phyloP scores from a whole-genome alignment of 2,797 vertebrate species.

The Luscinia megarhynchos region DNA sequence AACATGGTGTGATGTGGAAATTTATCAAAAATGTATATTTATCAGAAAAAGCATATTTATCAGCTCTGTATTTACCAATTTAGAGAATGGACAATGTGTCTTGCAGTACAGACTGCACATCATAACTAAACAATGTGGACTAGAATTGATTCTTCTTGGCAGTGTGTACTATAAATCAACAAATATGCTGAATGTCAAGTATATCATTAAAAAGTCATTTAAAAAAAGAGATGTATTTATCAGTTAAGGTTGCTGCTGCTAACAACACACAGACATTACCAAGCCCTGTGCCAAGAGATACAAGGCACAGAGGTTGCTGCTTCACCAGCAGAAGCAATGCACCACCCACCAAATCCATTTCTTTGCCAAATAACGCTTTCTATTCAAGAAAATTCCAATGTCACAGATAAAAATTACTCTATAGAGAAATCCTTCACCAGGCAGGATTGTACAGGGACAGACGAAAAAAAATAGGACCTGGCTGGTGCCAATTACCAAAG shows the following conservation, averaged over 20 bases:
- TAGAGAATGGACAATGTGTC: neutral
- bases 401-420: neutral
- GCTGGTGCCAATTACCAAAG: neutral
- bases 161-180: neutral
- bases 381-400: neutral
- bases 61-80: neutral
- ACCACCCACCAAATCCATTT: neutral
- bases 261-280: neutral
- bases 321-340: neutral
- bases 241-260: neutral
- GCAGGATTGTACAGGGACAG: neutral
- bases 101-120: neutral
- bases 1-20: fast-evolving
- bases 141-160: neutral
- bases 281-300: neutral
- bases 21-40: neutral
- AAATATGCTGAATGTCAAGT: neutral
- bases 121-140: neutral
- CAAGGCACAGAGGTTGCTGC: neutral
- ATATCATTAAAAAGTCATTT: neutral
- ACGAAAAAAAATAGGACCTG: neutral
- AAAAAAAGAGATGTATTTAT: neutral
- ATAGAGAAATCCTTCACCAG: neutral
- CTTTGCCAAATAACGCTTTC: neutral
- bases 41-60: neutral